Evolutionary conservation across 2,888 invertebrate genomes (phyloP).

Genomic region (Coelopa pilipes): DNA sequence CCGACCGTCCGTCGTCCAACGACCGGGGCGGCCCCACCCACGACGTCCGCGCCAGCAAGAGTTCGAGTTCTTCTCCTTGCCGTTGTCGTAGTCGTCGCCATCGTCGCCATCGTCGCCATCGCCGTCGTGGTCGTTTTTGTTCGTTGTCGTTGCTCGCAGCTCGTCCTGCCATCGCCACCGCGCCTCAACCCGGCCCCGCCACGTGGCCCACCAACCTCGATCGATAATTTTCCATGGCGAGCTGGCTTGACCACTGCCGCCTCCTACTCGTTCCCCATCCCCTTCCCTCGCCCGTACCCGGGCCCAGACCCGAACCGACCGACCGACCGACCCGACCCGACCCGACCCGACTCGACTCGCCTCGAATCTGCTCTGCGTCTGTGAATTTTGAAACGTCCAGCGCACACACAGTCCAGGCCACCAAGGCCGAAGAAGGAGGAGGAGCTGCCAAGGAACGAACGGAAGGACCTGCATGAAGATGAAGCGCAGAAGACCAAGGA

Average conservation of each 20-base stretch:
- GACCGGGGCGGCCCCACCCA: too few species aligned
- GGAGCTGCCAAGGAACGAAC: neutral
- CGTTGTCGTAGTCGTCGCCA: too few species aligned
- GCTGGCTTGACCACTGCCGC: slow-evolving; percentile 57
- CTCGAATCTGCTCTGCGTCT: slow-evolving; percentile 53
- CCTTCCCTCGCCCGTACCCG: too few species aligned
- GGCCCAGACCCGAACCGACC: too few species aligned
- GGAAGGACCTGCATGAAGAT: slow-evolving; percentile 51
- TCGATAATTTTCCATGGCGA: slow-evolving; percentile 66
- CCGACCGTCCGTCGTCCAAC: too few species aligned
- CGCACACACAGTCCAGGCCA: slow-evolving; percentile 44
- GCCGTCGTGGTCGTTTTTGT: neutral
- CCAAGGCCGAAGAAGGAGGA: too few species aligned
- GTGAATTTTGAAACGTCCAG: slow-evolving; percentile 61
- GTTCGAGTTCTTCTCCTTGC: too few species aligned
- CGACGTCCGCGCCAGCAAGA: too few species aligned
- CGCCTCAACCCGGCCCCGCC: slow-evolving; percentile 48
- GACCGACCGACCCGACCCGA: too few species aligned
- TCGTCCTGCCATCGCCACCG: slow-evolving; percentile 44
- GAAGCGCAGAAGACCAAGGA: slow-evolving; percentile 51
- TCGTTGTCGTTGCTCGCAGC: slow-evolving; percentile 17
- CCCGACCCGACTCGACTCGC: too few species aligned
- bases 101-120: neutral
- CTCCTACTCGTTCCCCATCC: too few species aligned
- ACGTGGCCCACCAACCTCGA: slow-evolving; percentile 56